Evolutionary conservation across 2,113 vertebrate species (phyloP).

Genomic region (Zapornia atra): DNA sequence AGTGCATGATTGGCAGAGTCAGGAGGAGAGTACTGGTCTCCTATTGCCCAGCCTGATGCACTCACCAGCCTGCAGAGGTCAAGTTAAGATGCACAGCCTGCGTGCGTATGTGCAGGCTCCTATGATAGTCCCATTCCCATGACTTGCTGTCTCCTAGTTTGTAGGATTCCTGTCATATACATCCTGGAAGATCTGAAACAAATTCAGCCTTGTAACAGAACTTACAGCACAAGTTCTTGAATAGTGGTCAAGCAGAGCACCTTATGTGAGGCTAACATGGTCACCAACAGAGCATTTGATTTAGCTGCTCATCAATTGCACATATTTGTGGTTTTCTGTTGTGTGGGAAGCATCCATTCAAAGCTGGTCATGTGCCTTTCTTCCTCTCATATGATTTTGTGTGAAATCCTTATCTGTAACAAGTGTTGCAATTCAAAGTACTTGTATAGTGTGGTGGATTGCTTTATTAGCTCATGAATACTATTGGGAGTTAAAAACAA

Average conservation of each 20-base stretch:
- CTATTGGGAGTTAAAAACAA: fast-evolving
- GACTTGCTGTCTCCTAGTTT: not conserved
- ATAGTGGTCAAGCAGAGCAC: not conserved
- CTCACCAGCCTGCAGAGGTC: not conserved
- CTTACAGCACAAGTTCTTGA: not conserved
- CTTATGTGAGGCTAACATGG: not conserved
- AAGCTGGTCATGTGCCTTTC: constrained; percentile 10
- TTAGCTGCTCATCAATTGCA: not conserved
- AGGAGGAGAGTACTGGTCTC: not conserved
- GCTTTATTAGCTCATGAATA: not conserved
- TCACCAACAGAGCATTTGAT: not conserved
- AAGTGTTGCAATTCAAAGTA: not conserved
- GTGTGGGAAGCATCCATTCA: not conserved
- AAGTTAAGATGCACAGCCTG: not conserved
- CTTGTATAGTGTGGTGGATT: not conserved
- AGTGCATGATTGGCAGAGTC: not conserved
- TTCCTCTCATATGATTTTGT: constrained; percentile 41
- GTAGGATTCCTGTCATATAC: not conserved
- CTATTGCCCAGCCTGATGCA: not conserved
- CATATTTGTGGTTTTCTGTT: constrained; percentile 30
- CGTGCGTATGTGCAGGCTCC: not conserved
- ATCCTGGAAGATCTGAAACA: not conserved
- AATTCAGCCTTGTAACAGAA: not conserved
- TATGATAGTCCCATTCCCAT: not conserved
- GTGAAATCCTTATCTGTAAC: not conserved